Percentiles rank a stretch among this genome's conserved stretches.
Evolutionary conservation across 2,888 invertebrate genomes (phyloP).

Genomic region (Drosophila greeni): DNA sequence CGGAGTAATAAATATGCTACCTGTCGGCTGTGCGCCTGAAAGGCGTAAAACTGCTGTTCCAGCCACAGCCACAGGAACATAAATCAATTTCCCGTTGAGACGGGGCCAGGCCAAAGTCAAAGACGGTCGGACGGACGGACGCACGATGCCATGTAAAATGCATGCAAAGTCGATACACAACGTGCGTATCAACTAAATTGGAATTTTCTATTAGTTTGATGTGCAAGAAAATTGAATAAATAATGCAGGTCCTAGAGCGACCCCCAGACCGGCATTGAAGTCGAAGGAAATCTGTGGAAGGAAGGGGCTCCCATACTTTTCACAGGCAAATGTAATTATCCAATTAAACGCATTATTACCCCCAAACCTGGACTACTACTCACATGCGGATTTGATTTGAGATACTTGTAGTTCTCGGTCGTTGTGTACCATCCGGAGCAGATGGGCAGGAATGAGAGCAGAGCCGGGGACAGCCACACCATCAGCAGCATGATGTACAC

Average conservation of each 20-base stretch:
- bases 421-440: conserved; percentile 98
- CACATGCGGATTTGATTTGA: conserved; percentile 84
- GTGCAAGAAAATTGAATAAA: conserved; percentile 57
- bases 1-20: conserved; percentile 64
- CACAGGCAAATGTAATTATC: conserved; percentile 7
- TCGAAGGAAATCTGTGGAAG: conserved; percentile 12
- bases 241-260: conserved; percentile 27
- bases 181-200: conserved; percentile 39
- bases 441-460: conserved; percentile 95
- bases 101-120: conserved; percentile 24
- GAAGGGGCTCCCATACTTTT: neutral
- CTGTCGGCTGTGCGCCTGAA: conserved; percentile 53
- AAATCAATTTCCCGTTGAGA: conserved; percentile 42
- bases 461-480: conserved; percentile 94
- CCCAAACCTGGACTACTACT: conserved; percentile 68
- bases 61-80: conserved; percentile 26
- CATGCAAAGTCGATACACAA: conserved; percentile 37
- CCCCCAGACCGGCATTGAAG: neutral
- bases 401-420: conserved; percentile 85
- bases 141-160: conserved; percentile 38
- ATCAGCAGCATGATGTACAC: conserved; percentile 89
- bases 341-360: conserved; percentile 13
- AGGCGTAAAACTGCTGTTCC: conserved; percentile 54
- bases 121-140: conserved; percentile 6
- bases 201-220: conserved; percentile 55